These are phyloP conservation scores for Arremon aurantiirostris DNA, from an alignment of 2,797 vertebrate species.

Conservation along the genomic window DNA sequence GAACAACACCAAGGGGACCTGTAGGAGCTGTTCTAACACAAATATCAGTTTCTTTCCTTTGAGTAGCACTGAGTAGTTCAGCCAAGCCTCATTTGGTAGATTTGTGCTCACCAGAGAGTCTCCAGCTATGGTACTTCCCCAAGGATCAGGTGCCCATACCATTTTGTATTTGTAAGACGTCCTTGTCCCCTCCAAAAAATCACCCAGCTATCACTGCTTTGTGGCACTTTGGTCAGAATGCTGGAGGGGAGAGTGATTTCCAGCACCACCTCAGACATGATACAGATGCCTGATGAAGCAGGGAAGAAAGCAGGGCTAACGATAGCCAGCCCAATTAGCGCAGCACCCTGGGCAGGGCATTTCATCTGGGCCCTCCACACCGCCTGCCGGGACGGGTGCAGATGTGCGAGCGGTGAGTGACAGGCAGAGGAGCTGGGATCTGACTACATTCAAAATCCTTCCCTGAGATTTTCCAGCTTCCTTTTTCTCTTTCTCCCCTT, in stretches of 20 bases:
- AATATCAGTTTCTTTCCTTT: not conserved
- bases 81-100: not conserved
- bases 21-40: not conserved
- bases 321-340: not conserved
- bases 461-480: conserved; percentile 47
- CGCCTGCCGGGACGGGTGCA: not conserved
- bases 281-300: not conserved
- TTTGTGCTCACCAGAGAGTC: not conserved
- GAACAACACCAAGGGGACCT: not conserved
- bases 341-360: conserved; percentile 20
- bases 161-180: not conserved
- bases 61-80: not conserved
- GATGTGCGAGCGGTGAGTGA: not conserved
- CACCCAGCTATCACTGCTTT: not conserved
- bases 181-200: not conserved
- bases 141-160: not conserved
- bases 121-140: not conserved
- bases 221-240: not conserved
- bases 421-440: conserved; percentile 27
- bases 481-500: conserved; percentile 55
- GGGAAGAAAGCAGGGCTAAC: not conserved
- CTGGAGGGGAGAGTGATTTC: not conserved
- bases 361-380: not conserved
- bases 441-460: conserved; percentile 14
- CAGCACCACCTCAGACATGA: not conserved